phyloP scores from a whole-genome alignment of 2,888 invertebrate species.

The Drosophila flavopinicola region DNA sequence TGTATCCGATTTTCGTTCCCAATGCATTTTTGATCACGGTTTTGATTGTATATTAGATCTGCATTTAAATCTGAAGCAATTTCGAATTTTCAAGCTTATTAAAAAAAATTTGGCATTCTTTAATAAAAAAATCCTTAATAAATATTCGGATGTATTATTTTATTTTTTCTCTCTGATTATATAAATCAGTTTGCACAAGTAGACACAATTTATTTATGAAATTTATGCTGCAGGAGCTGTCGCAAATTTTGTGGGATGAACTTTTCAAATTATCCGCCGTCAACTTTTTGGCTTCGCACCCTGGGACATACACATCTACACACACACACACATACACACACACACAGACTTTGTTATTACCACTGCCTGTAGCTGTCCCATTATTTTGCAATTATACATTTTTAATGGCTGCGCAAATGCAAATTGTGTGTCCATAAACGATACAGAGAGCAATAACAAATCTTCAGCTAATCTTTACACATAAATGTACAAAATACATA shows the following conservation, averaged over 20 bases:
- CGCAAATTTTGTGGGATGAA: constrained; percentile 34
- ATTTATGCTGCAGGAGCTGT: constrained; percentile 26
- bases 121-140: no score
- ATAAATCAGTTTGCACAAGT: not conserved
- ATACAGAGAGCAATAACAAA: constrained; percentile 27
- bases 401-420: constrained; percentile 67
- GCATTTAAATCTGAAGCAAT: no score
- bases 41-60: no score
- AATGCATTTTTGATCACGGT: no score
- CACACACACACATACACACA: not conserved
- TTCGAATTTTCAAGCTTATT: no score
- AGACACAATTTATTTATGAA: constrained; percentile 5
- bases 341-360: constrained; percentile 7
- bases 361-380: constrained; percentile 29
- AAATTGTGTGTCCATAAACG: constrained; percentile 59
- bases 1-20: no score
- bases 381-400: constrained; percentile 72
- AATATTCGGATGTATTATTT: no score
- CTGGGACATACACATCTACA: not conserved
- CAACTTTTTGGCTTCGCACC: constrained; percentile 25
- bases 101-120: no score
- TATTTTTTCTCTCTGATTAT: no score
- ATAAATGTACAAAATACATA: constrained; percentile 1
- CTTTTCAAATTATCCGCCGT: constrained; percentile 56
- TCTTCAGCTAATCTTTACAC: constrained; percentile 31